Percentiles rank a stretch among this genome's conserved stretches.
These are phyloP conservation scores for Muscina levida DNA, from an alignment of 2,888 invertebrate species.

Conservation along the genomic window DNA sequence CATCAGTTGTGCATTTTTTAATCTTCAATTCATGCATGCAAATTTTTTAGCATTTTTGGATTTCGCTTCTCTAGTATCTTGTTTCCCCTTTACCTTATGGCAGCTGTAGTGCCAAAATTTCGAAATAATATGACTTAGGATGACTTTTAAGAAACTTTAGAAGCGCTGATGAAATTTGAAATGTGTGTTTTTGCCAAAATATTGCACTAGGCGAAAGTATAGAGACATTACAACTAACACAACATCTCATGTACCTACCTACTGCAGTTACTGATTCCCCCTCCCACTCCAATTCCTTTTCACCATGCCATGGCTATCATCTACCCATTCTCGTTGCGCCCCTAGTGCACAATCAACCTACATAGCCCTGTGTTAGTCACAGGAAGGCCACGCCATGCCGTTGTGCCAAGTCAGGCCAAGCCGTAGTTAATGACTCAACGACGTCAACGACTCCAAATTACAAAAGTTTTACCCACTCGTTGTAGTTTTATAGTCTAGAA, in stretches of 20 bases:
- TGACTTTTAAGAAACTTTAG: slow-evolving; percentile 22
- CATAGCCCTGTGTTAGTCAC: slow-evolving; percentile 39
- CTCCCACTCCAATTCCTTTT: not conserved
- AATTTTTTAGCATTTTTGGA: slow-evolving; percentile 10
- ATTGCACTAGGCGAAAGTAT: not conserved
- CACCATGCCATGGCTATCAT: slow-evolving; percentile 28
- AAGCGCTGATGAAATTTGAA: slow-evolving; percentile 51
- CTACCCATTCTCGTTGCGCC: no score
- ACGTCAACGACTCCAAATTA: slow-evolving; percentile 6
- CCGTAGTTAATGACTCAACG: slow-evolving; percentile 1
- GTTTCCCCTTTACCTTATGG: not conserved
- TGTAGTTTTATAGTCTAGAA: slow-evolving; percentile 1
- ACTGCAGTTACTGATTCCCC: slow-evolving; percentile 19
- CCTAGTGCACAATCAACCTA: slow-evolving; percentile 40
- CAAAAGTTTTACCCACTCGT: not conserved
- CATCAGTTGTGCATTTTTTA: no score
- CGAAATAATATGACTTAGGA: slow-evolving; percentile 37
- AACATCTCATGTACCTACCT: not conserved
- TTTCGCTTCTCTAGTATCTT: not conserved
- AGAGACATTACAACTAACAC: not conserved
- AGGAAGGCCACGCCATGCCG: slow-evolving; percentile 28
- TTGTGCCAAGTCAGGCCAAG: slow-evolving; percentile 41
- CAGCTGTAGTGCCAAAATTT: slow-evolving; percentile 18
- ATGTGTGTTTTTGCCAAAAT: slow-evolving; percentile 60
- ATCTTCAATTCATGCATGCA: not conserved